A percentile compares a stretch with the other conserved stretches of the same genome.
phyloP scores from a whole-genome alignment of 2,113 vertebrate species.

The Rhinoderma darwinii region DNA sequence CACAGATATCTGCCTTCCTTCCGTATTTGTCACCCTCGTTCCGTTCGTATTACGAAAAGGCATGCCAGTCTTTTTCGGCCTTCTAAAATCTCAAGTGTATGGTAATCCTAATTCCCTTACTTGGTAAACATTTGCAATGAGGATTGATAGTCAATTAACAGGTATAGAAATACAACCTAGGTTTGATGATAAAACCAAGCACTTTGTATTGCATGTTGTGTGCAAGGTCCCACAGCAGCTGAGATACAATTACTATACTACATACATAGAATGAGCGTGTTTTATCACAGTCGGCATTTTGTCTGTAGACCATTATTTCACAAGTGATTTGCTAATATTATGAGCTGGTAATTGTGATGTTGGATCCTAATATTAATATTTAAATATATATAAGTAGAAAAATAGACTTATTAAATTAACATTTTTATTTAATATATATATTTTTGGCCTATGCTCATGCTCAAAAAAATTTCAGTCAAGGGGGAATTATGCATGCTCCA shows the following conservation, averaged over 20 bases:
- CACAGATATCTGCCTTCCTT: too few species aligned
- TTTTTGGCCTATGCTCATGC: constrained; percentile 31
- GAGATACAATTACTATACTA: not conserved
- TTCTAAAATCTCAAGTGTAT: not conserved
- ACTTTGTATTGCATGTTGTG: not conserved
- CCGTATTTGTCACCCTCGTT: too few species aligned
- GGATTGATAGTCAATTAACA: not conserved
- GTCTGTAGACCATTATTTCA: not conserved
- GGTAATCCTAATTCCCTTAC: not conserved
- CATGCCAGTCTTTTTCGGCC: too few species aligned
- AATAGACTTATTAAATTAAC: not conserved
- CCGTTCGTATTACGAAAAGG: too few species aligned
- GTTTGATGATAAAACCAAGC: not conserved
- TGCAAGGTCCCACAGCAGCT: not conserved
- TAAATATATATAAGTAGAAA: constrained; percentile 25
- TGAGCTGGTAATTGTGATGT: not conserved
- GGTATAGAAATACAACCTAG: not conserved
- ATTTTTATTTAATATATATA: not conserved
- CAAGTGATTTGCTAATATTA: not conserved
- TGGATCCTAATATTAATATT: not conserved
- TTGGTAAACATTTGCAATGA: not conserved
- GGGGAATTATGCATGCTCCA: not conserved
- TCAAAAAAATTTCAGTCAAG: not conserved
- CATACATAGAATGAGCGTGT: not conserved
- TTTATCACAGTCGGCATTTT: not conserved